Evolutionary conservation across 2,797 vertebrate genomes (phyloP).

Genomic region (Euthynnus affinis): DNA sequence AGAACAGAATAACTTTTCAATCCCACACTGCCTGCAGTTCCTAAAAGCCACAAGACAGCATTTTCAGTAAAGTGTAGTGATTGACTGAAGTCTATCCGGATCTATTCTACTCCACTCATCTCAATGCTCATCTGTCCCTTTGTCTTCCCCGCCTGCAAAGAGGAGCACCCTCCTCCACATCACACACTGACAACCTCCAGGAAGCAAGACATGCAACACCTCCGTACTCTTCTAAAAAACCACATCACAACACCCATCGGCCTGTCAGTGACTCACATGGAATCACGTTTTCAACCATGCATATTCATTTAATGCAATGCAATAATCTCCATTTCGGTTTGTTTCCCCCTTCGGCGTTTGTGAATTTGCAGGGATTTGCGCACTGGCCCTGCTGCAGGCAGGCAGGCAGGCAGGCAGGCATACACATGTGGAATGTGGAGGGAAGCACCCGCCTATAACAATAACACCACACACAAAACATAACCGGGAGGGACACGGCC

Average conservation of each 20-base stretch:
- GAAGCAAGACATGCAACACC: constrained; percentile 33
- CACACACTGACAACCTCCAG: constrained; percentile 50
- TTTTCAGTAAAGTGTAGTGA: background rate
- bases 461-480: constrained; percentile 61
- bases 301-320: background rate
- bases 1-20: background rate
- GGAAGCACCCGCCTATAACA: constrained; percentile 70
- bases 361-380: constrained; percentile 52
- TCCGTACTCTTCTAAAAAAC: background rate
- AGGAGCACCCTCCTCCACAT: constrained; percentile 53
- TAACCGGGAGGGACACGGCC: constrained; percentile 15
- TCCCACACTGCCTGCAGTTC: background rate
- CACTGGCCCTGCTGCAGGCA: constrained; percentile 52
- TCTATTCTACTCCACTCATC: constrained; percentile 40
- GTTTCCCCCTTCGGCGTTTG: constrained; percentile 11
- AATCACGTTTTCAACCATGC: background rate
- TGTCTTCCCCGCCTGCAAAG: constrained; percentile 52
- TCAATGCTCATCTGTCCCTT: constrained; percentile 61
- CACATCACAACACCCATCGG: constrained; percentile 14
- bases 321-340: constrained; percentile 2
- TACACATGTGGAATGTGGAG: constrained; percentile 76
- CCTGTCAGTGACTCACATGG: background rate
- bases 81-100: constrained; percentile 14
- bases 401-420: constrained; percentile 43
- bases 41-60: constrained; percentile 4